phyloP scores from a whole-genome alignment of 2,888 invertebrate species.

The Leptinotarsa tumamoca region DNA sequence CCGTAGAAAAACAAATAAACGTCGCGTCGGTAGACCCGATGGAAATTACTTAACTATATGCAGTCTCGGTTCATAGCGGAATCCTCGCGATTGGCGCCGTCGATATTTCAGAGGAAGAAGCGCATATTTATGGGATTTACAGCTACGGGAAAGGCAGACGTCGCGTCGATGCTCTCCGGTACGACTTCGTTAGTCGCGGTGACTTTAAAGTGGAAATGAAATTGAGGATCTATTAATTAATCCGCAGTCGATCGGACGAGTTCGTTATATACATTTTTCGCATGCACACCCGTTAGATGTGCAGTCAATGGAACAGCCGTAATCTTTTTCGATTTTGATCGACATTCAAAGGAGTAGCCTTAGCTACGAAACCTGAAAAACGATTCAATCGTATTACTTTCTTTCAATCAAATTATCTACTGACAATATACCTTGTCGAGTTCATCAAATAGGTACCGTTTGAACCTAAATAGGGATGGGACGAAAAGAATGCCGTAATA shows the following conservation, averaged over 20 bases:
- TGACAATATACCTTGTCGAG: too few species aligned
- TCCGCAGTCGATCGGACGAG: neutral
- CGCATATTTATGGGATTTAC: constrained; percentile 9
- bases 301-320: too few species aligned
- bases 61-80: constrained; percentile 7
- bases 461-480: too few species aligned
- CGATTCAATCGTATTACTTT: too few species aligned
- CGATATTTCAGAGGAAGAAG: constrained; percentile 10
- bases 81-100: constrained; percentile 13
- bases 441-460: too few species aligned
- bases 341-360: too few species aligned
- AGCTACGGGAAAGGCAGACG: neutral
- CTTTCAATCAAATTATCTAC: too few species aligned
- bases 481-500: too few species aligned
- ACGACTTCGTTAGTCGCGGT: neutral
- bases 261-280: too few species aligned
- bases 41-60: neutral
- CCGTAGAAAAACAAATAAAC: constrained; percentile 1
- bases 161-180: neutral
- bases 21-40: neutral
- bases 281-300: too few species aligned
- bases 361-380: too few species aligned
- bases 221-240: neutral
- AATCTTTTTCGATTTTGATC: too few species aligned
- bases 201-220: neutral